phyloP scores from a whole-genome alignment of 2,113 vertebrate genomes.

The Erythrocercus mccallii region DNA sequence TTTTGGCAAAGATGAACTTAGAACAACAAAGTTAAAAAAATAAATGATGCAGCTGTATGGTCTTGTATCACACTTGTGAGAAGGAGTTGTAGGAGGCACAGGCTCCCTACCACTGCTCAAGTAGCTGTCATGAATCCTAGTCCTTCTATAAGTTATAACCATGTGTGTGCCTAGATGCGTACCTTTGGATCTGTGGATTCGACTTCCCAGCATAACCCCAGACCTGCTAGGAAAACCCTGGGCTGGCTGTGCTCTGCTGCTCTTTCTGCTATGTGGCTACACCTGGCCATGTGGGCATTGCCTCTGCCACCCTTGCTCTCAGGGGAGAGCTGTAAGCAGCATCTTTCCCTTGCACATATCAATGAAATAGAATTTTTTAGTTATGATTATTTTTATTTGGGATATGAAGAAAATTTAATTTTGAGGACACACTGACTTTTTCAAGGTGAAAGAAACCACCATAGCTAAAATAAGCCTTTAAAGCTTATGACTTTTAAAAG shows the following conservation, averaged over 20 bases:
- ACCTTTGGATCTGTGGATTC: background rate
- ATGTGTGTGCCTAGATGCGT: rapidly evolving
- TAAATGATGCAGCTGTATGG: background rate
- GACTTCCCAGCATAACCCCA: rapidly evolving
- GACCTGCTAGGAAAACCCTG: background rate
- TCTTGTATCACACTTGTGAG: background rate
- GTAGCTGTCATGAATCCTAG: background rate
- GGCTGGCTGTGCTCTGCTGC: background rate
- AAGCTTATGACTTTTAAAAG: background rate
- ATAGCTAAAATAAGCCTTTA: background rate
- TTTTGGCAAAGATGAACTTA: background rate
- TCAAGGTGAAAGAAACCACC: background rate
- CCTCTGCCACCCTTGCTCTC: background rate
- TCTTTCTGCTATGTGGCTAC: background rate
- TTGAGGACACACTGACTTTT: background rate
- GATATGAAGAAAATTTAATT: background rate
- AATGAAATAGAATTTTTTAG: background rate
- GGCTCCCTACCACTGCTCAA: background rate
- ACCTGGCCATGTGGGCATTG: rapidly evolving
- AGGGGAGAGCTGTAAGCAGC: background rate
- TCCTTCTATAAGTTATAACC: background rate
- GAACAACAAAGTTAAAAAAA: background rate
- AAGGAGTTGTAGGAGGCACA: background rate
- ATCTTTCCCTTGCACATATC: background rate
- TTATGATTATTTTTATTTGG: background rate